phyloP scores from a whole-genome alignment of 2,888 invertebrate species.

The Entomobrya proxima region DNA sequence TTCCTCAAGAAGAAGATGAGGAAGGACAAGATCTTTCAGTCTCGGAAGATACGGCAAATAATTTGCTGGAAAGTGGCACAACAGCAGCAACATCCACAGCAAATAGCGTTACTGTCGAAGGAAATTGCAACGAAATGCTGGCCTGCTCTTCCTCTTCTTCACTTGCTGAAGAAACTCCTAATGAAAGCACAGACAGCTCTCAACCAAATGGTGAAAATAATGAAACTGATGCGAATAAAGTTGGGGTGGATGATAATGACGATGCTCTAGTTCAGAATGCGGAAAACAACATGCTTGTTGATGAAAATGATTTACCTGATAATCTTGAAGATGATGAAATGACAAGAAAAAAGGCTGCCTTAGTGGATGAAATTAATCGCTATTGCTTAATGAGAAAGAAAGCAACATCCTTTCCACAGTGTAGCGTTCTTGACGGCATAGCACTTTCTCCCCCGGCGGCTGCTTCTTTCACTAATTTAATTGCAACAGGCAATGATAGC shows the following conservation, averaged over 20 bases:
- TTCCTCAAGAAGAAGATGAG: conserved; percentile 51
- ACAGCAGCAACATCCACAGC: neutral
- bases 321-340: conserved; percentile 43
- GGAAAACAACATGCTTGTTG: too few relatives aligned
- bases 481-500: neutral
- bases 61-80: neutral
- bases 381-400: conserved; percentile 33
- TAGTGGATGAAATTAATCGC: conserved; percentile 1
- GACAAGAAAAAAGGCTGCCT: neutral
- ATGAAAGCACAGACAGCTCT: neutral
- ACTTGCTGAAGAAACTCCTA: conserved; percentile 8
- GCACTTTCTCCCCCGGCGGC: conserved; percentile 29
- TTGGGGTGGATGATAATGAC: too few relatives aligned
- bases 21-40: conserved; percentile 1
- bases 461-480: conserved; percentile 40
- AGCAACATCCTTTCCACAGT: conserved; percentile 43
- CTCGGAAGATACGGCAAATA: neutral
- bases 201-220: neutral
- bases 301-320: neutral
- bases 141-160: neutral
- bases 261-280: too few relatives aligned
- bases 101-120: neutral
- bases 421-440: conserved; percentile 2
- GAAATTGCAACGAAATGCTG: neutral
- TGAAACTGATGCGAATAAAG: neutral